Conservation (phyloP, 2,113 vertebrate genomes). For the Antennarius striatus region DNA sequence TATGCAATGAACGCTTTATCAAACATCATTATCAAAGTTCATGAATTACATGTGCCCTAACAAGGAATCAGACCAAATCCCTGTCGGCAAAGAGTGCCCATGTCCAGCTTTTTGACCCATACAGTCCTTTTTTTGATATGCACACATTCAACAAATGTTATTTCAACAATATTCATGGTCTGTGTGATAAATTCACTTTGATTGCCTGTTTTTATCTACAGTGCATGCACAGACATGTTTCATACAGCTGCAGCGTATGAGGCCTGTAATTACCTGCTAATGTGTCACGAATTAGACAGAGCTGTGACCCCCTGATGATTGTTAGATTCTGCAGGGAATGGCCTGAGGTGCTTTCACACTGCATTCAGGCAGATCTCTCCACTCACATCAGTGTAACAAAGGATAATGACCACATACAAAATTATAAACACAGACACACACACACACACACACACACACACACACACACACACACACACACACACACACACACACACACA, state of each 20-base stretch:
- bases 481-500: neutral
- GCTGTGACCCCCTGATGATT: conserved; percentile 50
- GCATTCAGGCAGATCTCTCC: conserved; percentile 40
- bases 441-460: neutral
- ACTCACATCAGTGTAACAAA: conserved; percentile 27
- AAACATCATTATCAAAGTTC: conserved; percentile 16
- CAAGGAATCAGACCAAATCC: neutral
- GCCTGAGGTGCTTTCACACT: conserved; percentile 33
- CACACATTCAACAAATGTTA: neutral
- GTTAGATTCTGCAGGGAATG: conserved; percentile 44
- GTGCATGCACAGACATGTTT: conserved; percentile 44
- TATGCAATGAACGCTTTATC: conserved; percentile 25
- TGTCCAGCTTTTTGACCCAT: too few relatives aligned
- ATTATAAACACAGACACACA: neutral
- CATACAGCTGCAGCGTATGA: conserved; percentile 35
- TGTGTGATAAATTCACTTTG: conserved; percentile 10
- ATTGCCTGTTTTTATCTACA: conserved; percentile 22
- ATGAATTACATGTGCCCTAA: neutral
- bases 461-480: neutral
- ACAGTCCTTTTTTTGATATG: too few relatives aligned
- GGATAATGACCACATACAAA: conserved; percentile 11
- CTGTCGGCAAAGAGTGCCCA: too few relatives aligned
- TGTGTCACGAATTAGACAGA: conserved; percentile 59
- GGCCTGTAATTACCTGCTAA: conserved; percentile 70
- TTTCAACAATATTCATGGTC: neutral